Evolutionary conservation across 2,888 invertebrate genomes (phyloP).

Genomic region (Adelphocoris suturalis): DNA sequence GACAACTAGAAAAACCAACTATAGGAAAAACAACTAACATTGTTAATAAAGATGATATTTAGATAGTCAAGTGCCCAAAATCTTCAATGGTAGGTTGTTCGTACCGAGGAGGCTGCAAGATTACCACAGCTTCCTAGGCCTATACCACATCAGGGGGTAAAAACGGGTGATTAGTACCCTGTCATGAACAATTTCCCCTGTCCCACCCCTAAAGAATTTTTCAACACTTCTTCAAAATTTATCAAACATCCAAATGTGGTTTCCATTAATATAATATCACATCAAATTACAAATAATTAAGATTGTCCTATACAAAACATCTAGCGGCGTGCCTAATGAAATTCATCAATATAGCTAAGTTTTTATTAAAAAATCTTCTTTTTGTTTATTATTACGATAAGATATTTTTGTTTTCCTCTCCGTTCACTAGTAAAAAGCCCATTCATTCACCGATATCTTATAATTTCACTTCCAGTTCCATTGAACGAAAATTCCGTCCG

Average conservation of each 20-base stretch:
- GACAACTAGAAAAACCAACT: constrained; percentile 7
- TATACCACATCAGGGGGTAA: neutral
- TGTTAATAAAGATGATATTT: neutral
- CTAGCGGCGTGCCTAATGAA: constrained; percentile 75
- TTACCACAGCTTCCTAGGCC: no score
- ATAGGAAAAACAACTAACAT: constrained; percentile 16
- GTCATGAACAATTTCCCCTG: constrained; percentile 55
- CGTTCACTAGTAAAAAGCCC: constrained; percentile 39
- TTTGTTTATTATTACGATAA: constrained; percentile 32
- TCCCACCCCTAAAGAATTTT: neutral
- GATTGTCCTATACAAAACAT: constrained; percentile 76
- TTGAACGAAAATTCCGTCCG: neutral
- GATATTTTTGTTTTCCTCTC: constrained; percentile 48
- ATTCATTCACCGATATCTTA: constrained; percentile 44
- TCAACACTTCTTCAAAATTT: constrained; percentile 32
- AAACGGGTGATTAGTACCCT: constrained; percentile 46
- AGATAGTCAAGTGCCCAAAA: constrained; percentile 16
- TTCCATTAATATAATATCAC: constrained; percentile 75
- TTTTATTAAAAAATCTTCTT: constrained; percentile 46
- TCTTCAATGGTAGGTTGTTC: neutral
- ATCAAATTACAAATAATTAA: constrained; percentile 75
- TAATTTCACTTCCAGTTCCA: neutral
- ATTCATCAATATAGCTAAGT: constrained; percentile 54
- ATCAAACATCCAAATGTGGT: constrained; percentile 48
- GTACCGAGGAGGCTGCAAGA: no score